phyloP scores from a whole-genome alignment of 2,888 invertebrate species.

The Proisotoma minuta region DNA sequence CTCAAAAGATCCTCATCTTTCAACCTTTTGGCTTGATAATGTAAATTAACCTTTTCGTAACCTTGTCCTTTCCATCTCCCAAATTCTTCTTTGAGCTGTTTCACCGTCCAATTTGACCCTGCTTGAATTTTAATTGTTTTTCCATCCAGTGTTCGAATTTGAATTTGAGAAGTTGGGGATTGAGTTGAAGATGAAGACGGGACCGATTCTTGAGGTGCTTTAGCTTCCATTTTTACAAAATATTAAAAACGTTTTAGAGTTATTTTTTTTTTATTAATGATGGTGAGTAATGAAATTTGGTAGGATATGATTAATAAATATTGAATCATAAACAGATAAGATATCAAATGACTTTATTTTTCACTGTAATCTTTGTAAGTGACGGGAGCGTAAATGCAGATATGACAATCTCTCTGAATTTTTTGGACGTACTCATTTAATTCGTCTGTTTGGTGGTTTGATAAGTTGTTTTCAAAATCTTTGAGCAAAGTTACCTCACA shows the following conservation, averaged over 20 bases:
- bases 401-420: constrained; percentile 11
- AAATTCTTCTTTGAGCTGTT: constrained; percentile 11
- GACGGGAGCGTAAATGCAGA: constrained; percentile 8
- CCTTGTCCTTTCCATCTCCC: constrained; percentile 13
- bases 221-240: no score
- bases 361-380: neutral
- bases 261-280: no score
- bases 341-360: no score
- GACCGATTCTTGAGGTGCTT: no score
- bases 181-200: no score
- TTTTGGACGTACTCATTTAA: neutral
- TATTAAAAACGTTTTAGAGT: no score
- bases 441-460: neutral
- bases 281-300: neutral
- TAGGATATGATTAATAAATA: neutral
- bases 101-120: constrained; percentile 10
- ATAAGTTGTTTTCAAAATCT: neutral
- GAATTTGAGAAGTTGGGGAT: neutral
- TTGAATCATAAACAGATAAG: no score
- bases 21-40: constrained; percentile 9
- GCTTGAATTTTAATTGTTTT: constrained; percentile 9
- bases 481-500: constrained; percentile 3
- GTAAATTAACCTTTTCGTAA: constrained; percentile 10
- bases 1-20: neutral
- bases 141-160: constrained; percentile 13